Evolutionary conservation across 2,113 vertebrate species (phyloP), one percentile per base, ranked within the genome.

Genomic region (Neodontobutis hainanensis): DNA sequence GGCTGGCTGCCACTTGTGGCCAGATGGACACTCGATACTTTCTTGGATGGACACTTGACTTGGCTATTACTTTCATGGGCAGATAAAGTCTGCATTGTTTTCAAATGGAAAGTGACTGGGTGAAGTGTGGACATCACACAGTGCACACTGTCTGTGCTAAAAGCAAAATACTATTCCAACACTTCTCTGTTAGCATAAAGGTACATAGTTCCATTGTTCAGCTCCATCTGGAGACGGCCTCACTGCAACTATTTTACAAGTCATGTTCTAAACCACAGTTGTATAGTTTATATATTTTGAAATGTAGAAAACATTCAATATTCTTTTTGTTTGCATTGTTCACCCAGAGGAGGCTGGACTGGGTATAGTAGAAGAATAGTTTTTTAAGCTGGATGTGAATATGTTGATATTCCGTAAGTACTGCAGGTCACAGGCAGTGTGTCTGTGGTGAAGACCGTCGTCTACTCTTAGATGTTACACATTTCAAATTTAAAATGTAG

Each of bases 1-100:
- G 16, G n/a, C 78, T 16, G 16, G 60, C 38, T 71, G 57, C 61
- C 43, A 32, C 15, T 27, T 52, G 49, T 36, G 61, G 42, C 70
- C 85, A 82, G 80, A 83, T 78, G 77, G 75, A 67, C 74, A 68
- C 74, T 77, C 52, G 47, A 75, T 72, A 52, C 58, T 63, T 74
- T 75, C 56, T 79, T 59, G 65, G 61, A 78, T 12, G 55, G 61
- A 80, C 65, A 80, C 75, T 75, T 81, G 57, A 75, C 51, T 75
- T 82, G 63, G 68, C 70, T 57, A 57, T 19, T 32, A 66, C 62
- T 27, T 60, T 65, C 42, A 42, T 11, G 53, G 65, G 45, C 47
- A 62, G 60, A 79, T 70, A 59, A 77, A 48, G 44, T 75, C 55
- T 65, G 68, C 66, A 65, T 72, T 75, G 59, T 80, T 82, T 74